Base-by-base conservation (phyloP, 2,888 invertebrate species). In the Orchesella flavescens region DNA sequence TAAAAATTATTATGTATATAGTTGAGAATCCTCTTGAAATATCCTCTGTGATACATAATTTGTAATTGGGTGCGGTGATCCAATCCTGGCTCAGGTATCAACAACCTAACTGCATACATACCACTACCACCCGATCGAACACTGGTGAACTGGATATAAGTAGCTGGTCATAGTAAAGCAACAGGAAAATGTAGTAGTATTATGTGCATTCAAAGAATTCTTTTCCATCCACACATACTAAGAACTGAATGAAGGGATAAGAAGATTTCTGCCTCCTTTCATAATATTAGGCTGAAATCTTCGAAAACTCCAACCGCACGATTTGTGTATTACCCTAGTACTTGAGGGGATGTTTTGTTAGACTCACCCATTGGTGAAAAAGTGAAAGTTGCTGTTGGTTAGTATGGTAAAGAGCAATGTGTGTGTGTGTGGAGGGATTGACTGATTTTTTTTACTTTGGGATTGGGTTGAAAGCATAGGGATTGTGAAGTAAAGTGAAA, bases 401-500 rank as follows among this genome's bases (percentile, higher is more conserved):
- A 34, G 34, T 34, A 4, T 7, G 34, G 34, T 34, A 34, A 2
- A 34, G 34, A 2, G 34, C 34, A 34, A 34, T 7, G 34, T 34
- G 34, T 34, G 34, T 34, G 34, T 34, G n/a, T 4, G 5, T n/a
- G 43, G 44, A 43, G 44, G 65, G 44, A 65, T 65, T 65, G 65
- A 17, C 44, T n/a, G 65, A 43, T n/a, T n/a, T 65, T 61, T 61
- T 24, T 34, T n/a, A 44, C 3, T 24, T 43, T 44, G 44, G 65
- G 65, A 65, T 65, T 65, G 65, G 65, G 17, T 65, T 43, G 65
- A 43, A 65, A 43, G 65, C 43, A 34, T 7, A 65, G 65, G 65
- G 65, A 65, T 65, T 65, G 34, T 43, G 44, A 65, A 65, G 65
- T n/a, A 65, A 65, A 65, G 65, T 65, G 65, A 65, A 65, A 65